Base-by-base conservation (phyloP, 2,888 invertebrate species). In the Amiota minor region DNA sequence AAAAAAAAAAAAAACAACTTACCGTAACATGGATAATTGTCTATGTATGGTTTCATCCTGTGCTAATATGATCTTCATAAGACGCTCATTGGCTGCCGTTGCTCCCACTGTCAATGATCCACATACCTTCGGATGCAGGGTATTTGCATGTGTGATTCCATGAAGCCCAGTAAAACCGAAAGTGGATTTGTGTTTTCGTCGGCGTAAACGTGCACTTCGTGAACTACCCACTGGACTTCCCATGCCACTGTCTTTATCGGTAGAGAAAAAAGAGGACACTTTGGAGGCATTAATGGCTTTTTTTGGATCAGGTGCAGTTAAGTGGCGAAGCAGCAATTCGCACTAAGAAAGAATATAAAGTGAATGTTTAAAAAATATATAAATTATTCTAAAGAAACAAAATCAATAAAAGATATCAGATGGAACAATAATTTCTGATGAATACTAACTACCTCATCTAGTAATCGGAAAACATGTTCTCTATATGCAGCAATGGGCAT, bases 1-100 rank as follows among this genome's bases (percentile, higher is more conserved):
- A n/a, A n/a, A n/a, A n/a, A n/a, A n/a, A n/a, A n/a, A 8, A 12
- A 47, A 61, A 23, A 59, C 16, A 47, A 79, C 83, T 78, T 78
- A 89, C 89, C 88, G 86, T 65, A 89, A 78, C 81, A 89, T 83
- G n/a, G 86, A 83, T 79, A 91, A 86, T 83, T 90, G 90, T 71
- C 86, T 85, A 77, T 90, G 91, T 73, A 93, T 92, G 65, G 92
- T 92, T 83, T 92, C 91, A 75, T 92, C 92, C 86, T 93, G 93
- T 6, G 91, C 91, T 75, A 92, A 86, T 78, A 93, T 92, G 72
- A 92, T 89, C 84, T 91, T 91, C 88, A 92, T 89, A 46, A 92
- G 86, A 61, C 90, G 89, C 75, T 92, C 91, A 80, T 91, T 91
- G 18, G 89, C 89, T 70, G 72, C 75, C 3, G 67, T 18, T 35